phyloP scores from a whole-genome alignment of 2,888 invertebrate genomes.

The Panzeria rudis region DNA sequence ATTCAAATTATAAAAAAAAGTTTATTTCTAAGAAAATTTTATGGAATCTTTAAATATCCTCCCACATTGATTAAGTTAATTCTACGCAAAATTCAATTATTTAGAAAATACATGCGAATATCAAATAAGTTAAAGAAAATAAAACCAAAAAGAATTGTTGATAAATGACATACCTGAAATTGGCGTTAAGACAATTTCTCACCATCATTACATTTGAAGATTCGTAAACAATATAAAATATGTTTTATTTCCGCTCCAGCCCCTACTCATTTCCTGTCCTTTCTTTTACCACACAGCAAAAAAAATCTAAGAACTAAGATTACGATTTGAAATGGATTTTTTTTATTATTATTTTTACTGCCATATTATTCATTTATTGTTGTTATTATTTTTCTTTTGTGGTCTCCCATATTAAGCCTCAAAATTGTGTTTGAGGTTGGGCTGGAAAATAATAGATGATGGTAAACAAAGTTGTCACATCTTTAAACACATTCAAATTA shows the following conservation, averaged over 20 bases:
- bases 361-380: slow-evolving; percentile 8
- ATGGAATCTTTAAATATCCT: background rate
- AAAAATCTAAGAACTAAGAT: slow-evolving; percentile 22
- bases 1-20: too few species aligned
- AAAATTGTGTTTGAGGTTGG: background rate
- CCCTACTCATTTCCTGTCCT: background rate
- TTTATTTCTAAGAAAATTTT: too few species aligned
- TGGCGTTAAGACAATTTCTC: slow-evolving; percentile 67
- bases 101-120: background rate
- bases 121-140: slow-evolving; percentile 1
- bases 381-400: slow-evolving; percentile 3
- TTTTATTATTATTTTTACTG: slow-evolving; percentile 18
- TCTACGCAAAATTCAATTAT: background rate
- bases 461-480: slow-evolving; percentile 55
- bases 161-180: slow-evolving; percentile 63
- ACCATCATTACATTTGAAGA: slow-evolving; percentile 17
- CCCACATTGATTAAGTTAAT: background rate
- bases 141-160: slow-evolving; percentile 19
- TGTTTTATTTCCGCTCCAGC: slow-evolving; percentile 28
- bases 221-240: slow-evolving; percentile 39
- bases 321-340: slow-evolving; percentile 46
- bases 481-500: slow-evolving; percentile 64
- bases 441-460: slow-evolving; percentile 33
- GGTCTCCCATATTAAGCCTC: background rate
- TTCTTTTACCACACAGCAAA: background rate